phyloP scores from a whole-genome alignment of 1,140 invertebrate species.

The Drosophila teissieri region DNA sequence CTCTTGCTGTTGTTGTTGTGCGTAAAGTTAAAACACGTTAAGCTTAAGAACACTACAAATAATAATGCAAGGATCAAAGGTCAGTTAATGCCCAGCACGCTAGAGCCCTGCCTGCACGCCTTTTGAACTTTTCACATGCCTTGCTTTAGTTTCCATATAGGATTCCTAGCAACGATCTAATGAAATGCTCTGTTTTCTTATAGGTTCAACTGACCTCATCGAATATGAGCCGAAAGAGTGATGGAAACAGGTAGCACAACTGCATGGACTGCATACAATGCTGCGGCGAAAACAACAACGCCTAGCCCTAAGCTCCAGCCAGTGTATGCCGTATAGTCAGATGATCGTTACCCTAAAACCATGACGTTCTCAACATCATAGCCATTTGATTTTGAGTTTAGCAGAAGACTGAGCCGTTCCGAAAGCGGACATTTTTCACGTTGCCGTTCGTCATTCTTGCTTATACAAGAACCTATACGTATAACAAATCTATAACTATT shows the following conservation, averaged over 20 bases:
- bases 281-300: constrained; percentile 84
- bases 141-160: background rate
- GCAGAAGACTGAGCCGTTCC: constrained; percentile 77
- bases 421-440: constrained; percentile 72
- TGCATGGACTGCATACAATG: constrained; percentile 85
- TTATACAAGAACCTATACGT: constrained; percentile 44
- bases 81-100: constrained; percentile 69
- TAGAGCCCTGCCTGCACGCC: constrained; percentile 40
- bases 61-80: constrained; percentile 79
- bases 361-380: constrained; percentile 47
- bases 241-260: constrained; percentile 84
- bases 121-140: constrained; percentile 14
- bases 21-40: constrained; percentile 73
- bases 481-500: constrained; percentile 41
- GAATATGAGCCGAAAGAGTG: constrained; percentile 78
- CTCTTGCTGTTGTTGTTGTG: constrained; percentile 64
- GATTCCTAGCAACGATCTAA: background rate
- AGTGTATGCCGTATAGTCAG: constrained; percentile 62
- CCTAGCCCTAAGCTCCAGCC: constrained; percentile 47
- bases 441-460: constrained; percentile 79
- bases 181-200: constrained; percentile 5
- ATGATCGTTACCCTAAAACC: constrained; percentile 8
- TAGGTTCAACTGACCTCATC: constrained; percentile 81
- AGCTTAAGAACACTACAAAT: constrained; percentile 72
- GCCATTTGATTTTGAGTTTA: constrained; percentile 68